Conservation (phyloP, 2,113 vertebrate genomes). For the Salvator merianae region DNA sequence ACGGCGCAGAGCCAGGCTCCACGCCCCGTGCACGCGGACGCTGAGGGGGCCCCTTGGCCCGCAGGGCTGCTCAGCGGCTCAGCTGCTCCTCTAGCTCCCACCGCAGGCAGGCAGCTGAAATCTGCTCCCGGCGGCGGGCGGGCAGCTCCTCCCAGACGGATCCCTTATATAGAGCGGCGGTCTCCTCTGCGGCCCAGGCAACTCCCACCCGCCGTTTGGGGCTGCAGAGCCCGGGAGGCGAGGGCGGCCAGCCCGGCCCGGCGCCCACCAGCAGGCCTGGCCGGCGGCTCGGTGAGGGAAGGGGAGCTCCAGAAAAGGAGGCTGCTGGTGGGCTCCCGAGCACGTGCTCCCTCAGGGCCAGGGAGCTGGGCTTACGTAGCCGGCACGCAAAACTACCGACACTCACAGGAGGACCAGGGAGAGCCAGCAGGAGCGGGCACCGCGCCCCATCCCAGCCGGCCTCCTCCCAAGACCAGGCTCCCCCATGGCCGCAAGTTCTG, state of each 20-base stretch:
- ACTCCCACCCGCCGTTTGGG: not conserved
- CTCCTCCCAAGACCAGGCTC: not conserved
- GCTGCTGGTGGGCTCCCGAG: not conserved
- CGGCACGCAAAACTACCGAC: not conserved
- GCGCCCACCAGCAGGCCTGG: not conserved
- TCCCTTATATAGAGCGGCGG: fast-evolving
- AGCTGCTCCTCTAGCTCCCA: not conserved
- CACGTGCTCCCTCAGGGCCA: not conserved
- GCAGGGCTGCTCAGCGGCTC: not conserved
- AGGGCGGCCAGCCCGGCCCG: not conserved
- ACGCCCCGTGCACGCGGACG: too few species aligned
- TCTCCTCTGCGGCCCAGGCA: fast-evolving
- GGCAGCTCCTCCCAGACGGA: not conserved
- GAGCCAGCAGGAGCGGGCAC: not conserved
- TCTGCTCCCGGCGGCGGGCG: not conserved
- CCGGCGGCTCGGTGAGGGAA: not conserved
- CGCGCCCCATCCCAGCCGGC: too few species aligned
- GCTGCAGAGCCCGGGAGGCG: not conserved
- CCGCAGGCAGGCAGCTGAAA: not conserved
- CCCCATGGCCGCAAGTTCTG: too few species aligned
- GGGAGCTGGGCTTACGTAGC: not conserved
- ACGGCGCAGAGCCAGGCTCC: not conserved
- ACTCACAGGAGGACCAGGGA: too few species aligned
- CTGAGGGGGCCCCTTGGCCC: not conserved
- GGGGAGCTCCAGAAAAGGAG: too few species aligned